Evolutionary conservation across 1,140 invertebrate species (phyloP).

Genomic region (Drosophila pallidifrons): DNA sequence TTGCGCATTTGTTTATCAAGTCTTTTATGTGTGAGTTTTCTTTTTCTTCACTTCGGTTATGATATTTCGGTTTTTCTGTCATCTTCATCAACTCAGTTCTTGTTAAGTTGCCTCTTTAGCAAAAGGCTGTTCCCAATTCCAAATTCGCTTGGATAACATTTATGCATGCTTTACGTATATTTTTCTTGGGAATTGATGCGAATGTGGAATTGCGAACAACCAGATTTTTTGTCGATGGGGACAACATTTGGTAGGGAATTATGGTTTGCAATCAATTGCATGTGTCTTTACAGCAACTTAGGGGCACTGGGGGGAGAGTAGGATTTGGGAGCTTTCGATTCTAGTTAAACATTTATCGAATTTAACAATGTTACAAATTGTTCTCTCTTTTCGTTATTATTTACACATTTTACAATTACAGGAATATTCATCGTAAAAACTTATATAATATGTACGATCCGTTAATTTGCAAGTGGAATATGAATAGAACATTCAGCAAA

Average conservation of each 20-base stretch:
- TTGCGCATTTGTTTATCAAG: slow-evolving; percentile 68
- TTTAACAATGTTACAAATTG: slow-evolving; percentile 52
- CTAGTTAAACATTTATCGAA: slow-evolving; percentile 54
- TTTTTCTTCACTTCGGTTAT: slow-evolving; percentile 45
- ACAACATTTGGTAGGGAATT: slow-evolving; percentile 1
- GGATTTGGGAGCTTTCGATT: slow-evolving; percentile 13
- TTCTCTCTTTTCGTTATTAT: slow-evolving; percentile 54
- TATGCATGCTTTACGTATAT: neutral
- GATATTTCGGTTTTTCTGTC: slow-evolving; percentile 15
- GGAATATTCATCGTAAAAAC: slow-evolving; percentile 75
- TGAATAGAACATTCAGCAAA: slow-evolving; percentile 38
- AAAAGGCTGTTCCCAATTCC: neutral
- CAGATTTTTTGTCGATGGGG: neutral
- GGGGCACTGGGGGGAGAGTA: slow-evolving; percentile 10
- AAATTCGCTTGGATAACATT: neutral
- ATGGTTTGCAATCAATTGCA: slow-evolving; percentile 5
- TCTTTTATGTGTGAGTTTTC: slow-evolving; percentile 54
- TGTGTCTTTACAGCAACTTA: slow-evolving; percentile 27
- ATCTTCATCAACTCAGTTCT: slow-evolving; percentile 55
- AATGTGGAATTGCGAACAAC: slow-evolving; percentile 31
- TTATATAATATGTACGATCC: slow-evolving; percentile 50
- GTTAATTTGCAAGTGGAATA: slow-evolving; percentile 30
- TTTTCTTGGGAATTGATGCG: neutral
- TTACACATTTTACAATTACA: slow-evolving; percentile 79
- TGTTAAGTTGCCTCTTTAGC: slow-evolving; percentile 24